Evolutionary conservation across 2,888 invertebrate genomes (phyloP).

Genomic region (Drosophila anceps): DNA sequence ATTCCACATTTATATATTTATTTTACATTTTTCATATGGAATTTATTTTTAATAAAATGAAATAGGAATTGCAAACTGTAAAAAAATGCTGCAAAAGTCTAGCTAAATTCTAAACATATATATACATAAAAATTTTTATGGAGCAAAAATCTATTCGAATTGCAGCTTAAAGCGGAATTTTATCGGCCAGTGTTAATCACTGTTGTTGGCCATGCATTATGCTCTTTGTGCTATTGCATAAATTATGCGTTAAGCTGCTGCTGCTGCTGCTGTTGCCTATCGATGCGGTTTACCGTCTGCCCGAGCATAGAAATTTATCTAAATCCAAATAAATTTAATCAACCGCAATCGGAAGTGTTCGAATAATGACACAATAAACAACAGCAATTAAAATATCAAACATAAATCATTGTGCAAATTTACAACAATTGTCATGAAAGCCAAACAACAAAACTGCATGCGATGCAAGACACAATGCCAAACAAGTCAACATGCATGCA

Average conservation of each 20-base stretch:
- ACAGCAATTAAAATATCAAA: constrained; percentile 80
- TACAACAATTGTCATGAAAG: constrained; percentile 73
- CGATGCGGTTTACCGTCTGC: constrained; percentile 61
- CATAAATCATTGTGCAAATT: constrained; percentile 79
- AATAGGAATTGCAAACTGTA: neutral
- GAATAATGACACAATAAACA: constrained; percentile 81
- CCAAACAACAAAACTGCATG: constrained; percentile 62
- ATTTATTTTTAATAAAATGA: neutral
- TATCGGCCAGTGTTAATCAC: constrained; percentile 41
- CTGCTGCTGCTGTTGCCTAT: constrained; percentile 42
- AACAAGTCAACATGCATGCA: constrained; percentile 37
- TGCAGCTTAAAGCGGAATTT: constrained; percentile 18
- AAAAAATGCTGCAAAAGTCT: neutral
- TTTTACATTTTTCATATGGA: neutral
- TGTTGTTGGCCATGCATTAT: constrained; percentile 47
- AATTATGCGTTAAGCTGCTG: constrained; percentile 58
- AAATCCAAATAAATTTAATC: constrained; percentile 78
- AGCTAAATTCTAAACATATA: neutral
- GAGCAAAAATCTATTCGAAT: neutral
- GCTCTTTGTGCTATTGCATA: constrained; percentile 48
- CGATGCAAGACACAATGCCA: constrained; percentile 55
- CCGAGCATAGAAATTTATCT: constrained; percentile 65
- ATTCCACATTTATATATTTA: neutral
- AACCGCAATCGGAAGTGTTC: constrained; percentile 80
- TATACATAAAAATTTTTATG: neutral